Conservation (phyloP, 2,113 vertebrate species). For the Ploceus nigricollis region DNA sequence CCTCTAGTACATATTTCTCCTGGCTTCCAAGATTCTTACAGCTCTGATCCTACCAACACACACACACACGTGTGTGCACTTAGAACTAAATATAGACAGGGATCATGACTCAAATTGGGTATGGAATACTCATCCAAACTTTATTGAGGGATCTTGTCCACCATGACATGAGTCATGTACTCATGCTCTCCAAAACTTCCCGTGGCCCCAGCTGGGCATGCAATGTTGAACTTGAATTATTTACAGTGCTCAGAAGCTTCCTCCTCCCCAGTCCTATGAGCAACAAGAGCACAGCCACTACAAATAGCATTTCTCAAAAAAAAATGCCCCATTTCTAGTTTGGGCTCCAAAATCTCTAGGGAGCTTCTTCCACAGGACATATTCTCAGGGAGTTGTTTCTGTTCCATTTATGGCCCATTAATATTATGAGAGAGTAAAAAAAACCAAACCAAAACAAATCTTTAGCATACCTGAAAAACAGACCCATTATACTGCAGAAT, state of each 20-base stretch:
- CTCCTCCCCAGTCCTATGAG: neutral
- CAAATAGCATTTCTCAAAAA: neutral
- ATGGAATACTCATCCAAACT: neutral
- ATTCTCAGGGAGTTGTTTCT: neutral
- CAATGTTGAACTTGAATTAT: neutral
- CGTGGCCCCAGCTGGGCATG: neutral
- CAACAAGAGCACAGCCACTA: neutral
- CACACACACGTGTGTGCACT: neutral
- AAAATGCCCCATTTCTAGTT: neutral
- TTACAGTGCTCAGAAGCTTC: neutral
- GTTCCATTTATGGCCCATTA: neutral
- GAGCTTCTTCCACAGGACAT: neutral
- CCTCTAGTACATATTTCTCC: neutral
- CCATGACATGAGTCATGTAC: neutral
- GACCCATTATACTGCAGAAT: neutral
- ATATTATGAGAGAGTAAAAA: neutral
- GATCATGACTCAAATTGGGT: fast-evolving
- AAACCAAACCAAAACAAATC: neutral
- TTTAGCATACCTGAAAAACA: neutral
- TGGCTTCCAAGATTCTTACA: neutral
- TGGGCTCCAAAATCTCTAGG: neutral
- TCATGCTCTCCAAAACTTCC: neutral
- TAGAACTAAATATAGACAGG: neutral
- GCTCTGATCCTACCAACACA: neutral
- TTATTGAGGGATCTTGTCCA: neutral